Evolutionary conservation across 2,888 invertebrate genomes (phyloP).

Genomic region (Podotricha telesiphe): DNA sequence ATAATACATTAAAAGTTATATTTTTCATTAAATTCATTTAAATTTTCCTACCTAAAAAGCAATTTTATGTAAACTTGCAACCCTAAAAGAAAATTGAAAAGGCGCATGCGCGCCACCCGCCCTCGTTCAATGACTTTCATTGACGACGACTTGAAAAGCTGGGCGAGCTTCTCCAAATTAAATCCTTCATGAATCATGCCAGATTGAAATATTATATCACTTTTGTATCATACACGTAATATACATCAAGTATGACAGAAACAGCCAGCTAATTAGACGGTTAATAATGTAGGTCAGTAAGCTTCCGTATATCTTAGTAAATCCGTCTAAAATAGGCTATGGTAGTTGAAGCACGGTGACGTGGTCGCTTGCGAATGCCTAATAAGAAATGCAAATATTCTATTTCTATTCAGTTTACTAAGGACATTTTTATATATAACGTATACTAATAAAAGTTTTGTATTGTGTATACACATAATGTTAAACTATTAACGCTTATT

Average conservation of each 20-base stretch:
- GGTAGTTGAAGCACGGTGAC: conserved; percentile 24
- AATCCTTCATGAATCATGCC: conserved; percentile 27
- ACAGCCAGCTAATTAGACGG: not conserved
- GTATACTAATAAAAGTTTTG: too few relatives aligned
- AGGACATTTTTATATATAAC: not conserved
- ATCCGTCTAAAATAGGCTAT: conserved; percentile 26
- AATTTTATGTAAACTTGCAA: conserved; percentile 45
- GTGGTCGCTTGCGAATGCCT: conserved; percentile 19
- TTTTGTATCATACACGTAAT: not conserved
- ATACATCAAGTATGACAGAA: not conserved
- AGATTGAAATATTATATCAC: conserved; percentile 33
- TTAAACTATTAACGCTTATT: not conserved
- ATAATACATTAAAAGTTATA: too few relatives aligned
- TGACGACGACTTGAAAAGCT: conserved; percentile 53
- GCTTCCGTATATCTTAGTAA: conserved; percentile 11
- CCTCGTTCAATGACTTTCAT: conserved; percentile 72
- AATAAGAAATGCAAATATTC: conserved; percentile 18
- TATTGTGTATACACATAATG: too few relatives aligned
- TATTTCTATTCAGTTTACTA: not conserved
- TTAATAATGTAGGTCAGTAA: conserved; percentile 23
- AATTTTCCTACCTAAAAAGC: conserved; percentile 16
- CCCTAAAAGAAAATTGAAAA: conserved; percentile 49
- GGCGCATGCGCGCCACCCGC: conserved; percentile 73
- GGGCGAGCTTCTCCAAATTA: conserved; percentile 47
- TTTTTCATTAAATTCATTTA: not conserved